phyloP scores from a whole-genome alignment of 2,888 invertebrate species.

The Drepana falcataria region DNA sequence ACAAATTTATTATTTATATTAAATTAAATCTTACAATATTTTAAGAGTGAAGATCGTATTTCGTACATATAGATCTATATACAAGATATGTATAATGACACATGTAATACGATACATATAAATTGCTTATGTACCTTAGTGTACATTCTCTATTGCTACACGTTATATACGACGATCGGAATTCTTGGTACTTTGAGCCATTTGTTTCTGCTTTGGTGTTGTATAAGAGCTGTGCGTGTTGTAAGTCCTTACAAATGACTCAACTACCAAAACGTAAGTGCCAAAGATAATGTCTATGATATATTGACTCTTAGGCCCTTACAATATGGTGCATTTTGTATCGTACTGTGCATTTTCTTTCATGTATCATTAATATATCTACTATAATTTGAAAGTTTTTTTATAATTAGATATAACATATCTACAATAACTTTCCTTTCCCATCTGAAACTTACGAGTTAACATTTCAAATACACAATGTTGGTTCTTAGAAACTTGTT shows the following conservation, averaged over 20 bases:
- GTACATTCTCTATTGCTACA: background rate
- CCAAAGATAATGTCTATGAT: constrained; percentile 37
- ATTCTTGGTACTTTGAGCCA: background rate
- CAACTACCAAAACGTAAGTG: constrained; percentile 29
- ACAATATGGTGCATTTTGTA: constrained; percentile 17
- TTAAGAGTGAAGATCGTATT: no score
- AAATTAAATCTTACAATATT: constrained; percentile 7
- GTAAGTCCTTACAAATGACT: background rate
- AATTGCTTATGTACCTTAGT: background rate
- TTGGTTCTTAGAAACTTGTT: background rate
- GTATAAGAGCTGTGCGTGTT: background rate
- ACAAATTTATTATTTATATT: constrained; percentile 18
- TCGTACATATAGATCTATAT: no score
- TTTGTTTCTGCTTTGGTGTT: background rate
- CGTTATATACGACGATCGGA: background rate
- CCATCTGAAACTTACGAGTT: no score
- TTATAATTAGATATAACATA: no score
- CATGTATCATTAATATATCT: no score
- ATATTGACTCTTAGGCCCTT: constrained; percentile 54
- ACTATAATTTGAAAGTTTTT: no score
- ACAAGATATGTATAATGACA: background rate
- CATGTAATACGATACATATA: background rate
- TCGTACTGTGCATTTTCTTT: background rate
- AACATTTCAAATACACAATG: no score
- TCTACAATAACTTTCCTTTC: no score